Conservation (phyloP, 2,888 invertebrate genomes). For the Oasisia sp. region DNA sequence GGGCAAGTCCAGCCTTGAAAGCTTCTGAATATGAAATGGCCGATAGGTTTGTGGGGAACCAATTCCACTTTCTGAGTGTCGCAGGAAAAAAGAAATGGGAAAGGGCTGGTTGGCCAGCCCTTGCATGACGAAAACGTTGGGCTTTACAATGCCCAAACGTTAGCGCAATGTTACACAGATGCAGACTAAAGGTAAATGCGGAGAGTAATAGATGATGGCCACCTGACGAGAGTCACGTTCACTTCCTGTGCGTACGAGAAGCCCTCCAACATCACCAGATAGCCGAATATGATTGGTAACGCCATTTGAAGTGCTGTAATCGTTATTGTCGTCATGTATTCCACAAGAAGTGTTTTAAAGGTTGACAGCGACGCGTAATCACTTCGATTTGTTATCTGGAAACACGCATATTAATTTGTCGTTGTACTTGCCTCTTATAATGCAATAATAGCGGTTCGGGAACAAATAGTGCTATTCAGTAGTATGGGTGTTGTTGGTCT, state of each 20-base stretch:
- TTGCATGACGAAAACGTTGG: too few species aligned
- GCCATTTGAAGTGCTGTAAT: constrained; percentile 81
- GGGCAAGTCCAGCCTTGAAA: too few species aligned
- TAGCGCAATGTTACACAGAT: neutral
- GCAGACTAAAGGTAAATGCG: neutral
- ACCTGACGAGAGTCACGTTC: constrained; percentile 76
- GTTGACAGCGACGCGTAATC: neutral
- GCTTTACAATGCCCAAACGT: too few species aligned
- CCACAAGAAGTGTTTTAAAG: constrained; percentile 69
- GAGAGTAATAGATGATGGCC: neutral
- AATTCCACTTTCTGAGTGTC: too few species aligned
- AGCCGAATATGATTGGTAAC: constrained; percentile 78
- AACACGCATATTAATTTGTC: neutral
- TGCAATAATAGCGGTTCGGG: too few species aligned
- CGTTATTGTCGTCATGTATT: constrained; percentile 81
- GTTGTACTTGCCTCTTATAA: too few species aligned
- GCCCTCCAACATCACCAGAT: constrained; percentile 77
- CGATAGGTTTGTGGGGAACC: too few species aligned
- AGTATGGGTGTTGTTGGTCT: too few species aligned
- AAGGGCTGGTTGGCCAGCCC: too few species aligned
- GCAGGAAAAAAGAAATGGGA: too few species aligned
- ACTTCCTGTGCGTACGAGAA: constrained; percentile 79
- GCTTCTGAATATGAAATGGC: too few species aligned
- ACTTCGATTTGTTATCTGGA: neutral
- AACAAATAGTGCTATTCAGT: too few species aligned